These are phyloP conservation scores for Mesochorus sp. DNA, from an alignment of 2,888 invertebrate genomes.

Conservation along the genomic window DNA sequence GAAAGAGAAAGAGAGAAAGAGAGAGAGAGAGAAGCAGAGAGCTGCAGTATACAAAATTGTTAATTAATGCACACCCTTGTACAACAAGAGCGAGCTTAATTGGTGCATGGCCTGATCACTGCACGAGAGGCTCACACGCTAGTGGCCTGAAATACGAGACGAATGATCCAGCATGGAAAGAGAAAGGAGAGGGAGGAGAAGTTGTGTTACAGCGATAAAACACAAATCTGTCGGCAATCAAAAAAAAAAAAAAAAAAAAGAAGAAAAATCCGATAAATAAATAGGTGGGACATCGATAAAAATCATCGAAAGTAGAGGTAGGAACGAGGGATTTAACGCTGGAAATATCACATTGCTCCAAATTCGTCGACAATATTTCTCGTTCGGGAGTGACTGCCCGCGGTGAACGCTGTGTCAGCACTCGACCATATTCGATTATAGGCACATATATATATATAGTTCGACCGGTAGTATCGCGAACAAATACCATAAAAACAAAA, in stretches of 20 bases:
- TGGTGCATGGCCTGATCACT: slow-evolving; percentile 53
- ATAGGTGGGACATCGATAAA: slow-evolving; percentile 8
- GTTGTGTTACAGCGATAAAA: background rate
- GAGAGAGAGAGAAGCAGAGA: background rate
- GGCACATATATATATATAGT: too few relatives aligned
- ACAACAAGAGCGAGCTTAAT: slow-evolving; percentile 64
- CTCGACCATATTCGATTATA: slow-evolving; percentile 51
- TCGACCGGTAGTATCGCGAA: too few relatives aligned
- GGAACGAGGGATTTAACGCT: background rate
- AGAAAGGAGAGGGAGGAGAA: background rate
- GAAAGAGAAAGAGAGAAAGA: background rate
- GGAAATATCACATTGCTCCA: slow-evolving; percentile 32
- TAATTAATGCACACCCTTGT: slow-evolving; percentile 66
- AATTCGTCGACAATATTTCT: slow-evolving; percentile 54
- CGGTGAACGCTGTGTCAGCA: slow-evolving; percentile 54
- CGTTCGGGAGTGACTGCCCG: slow-evolving; percentile 34
- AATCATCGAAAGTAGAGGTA: slow-evolving; percentile 1
- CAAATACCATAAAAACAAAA: too few relatives aligned
- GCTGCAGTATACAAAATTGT: slow-evolving; percentile 63
- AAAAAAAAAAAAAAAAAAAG: too few relatives aligned
- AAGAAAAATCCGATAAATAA: slow-evolving; percentile 24
- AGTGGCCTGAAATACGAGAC: background rate
- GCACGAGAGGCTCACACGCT: background rate
- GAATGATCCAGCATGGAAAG: background rate
- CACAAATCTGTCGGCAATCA: slow-evolving; percentile 3